These are phyloP conservation scores for Papilio demoleus DNA, from an alignment of 2,888 invertebrate genomes.

Conservation along the genomic window DNA sequence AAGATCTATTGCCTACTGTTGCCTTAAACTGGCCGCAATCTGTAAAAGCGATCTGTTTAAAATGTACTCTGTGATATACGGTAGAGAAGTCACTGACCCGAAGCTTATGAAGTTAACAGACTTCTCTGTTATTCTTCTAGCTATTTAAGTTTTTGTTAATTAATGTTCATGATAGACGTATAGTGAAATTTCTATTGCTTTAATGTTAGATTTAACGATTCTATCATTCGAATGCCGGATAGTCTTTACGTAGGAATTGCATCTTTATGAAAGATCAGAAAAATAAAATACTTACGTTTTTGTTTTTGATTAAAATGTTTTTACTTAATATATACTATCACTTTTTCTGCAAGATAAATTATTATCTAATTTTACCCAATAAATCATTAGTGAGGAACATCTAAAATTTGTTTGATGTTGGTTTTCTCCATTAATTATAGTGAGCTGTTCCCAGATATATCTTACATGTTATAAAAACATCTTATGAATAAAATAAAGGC, in stretches of 20 bases:
- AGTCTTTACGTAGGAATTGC: not conserved
- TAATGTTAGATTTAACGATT: not conserved
- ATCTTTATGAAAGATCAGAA: not conserved
- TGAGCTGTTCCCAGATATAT: not conserved
- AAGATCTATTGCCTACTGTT: conserved; percentile 34
- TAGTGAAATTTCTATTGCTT: not conserved
- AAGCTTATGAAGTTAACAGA: conserved; percentile 35
- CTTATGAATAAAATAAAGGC: conserved; percentile 19
- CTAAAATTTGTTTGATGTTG: not conserved
- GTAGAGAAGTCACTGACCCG: conserved; percentile 50
- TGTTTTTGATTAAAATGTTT: not conserved
- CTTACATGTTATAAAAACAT: conserved; percentile 1
- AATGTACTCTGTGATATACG: conserved; percentile 48
- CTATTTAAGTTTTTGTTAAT: not conserved
- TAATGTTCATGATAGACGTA: not conserved
- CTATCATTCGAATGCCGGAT: not conserved
- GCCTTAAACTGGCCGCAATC: conserved; percentile 44
- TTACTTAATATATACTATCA: not conserved
- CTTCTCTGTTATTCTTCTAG: conserved; percentile 25
- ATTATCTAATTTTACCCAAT: not conserved
- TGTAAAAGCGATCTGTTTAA: conserved; percentile 50
- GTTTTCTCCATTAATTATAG: not conserved
- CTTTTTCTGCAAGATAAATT: not conserved
- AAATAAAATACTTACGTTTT: too few species aligned
- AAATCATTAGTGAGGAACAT: not conserved